Evolutionary conservation across 2,888 invertebrate species (phyloP).

Genomic region (Acleris sparsana): DNA sequence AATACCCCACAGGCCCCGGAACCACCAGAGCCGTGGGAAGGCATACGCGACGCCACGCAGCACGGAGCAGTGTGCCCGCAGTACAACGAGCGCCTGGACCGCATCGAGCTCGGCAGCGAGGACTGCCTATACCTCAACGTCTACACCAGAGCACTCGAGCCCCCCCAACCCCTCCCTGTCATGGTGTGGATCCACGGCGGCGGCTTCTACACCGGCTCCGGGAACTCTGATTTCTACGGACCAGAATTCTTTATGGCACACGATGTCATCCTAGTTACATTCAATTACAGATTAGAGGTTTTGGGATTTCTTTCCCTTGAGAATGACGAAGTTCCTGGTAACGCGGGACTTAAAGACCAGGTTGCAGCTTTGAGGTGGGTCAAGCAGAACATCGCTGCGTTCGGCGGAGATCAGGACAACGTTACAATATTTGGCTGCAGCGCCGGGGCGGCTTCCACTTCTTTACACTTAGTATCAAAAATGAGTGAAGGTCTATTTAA

Average conservation of each 20-base stretch:
- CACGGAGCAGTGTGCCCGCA: constrained; percentile 77
- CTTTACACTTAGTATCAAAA: constrained; percentile 69
- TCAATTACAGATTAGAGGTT: constrained; percentile 78
- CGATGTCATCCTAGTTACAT: constrained; percentile 71
- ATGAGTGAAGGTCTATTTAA: constrained; percentile 72
- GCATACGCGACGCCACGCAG: constrained; percentile 63
- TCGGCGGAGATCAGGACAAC: constrained; percentile 72
- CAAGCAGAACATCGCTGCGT: constrained; percentile 67
- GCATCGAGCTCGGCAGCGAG: constrained; percentile 81
- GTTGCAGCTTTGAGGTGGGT: constrained; percentile 78
- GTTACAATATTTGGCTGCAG: constrained; percentile 78
- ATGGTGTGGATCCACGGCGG: constrained; percentile 82
- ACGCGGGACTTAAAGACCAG: constrained; percentile 79
- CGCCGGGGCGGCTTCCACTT: constrained; percentile 70
- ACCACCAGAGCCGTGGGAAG: constrained; percentile 69
- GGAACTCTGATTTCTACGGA: constrained; percentile 75
- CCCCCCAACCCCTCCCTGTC: constrained; percentile 58
- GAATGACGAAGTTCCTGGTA: constrained; percentile 74
- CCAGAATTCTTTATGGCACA: constrained; percentile 76
- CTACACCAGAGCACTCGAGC: constrained; percentile 72
- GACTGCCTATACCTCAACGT: constrained; percentile 89
- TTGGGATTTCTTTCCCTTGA: constrained; percentile 76
- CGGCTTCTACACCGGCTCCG: constrained; percentile 77
- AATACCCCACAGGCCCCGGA: constrained; percentile 63
- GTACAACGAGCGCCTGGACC: constrained; percentile 74